These are phyloP conservation scores for Leptoteleia sp. DNA, from an alignment of 1,140 invertebrate species.

Conservation along the genomic window DNA sequence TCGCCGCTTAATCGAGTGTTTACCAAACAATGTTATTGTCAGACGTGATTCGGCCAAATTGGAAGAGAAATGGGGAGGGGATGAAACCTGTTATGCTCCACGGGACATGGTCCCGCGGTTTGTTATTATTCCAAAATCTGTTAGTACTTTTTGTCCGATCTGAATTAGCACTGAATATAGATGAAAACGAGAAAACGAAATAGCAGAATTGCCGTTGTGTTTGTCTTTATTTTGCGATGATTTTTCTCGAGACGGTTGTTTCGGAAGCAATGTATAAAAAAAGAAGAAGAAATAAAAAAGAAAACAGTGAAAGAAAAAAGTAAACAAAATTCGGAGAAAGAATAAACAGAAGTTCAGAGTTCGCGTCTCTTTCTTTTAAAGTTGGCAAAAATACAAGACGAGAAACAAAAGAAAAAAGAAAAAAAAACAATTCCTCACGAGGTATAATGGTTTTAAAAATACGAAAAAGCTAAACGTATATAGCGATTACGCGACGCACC, in stretches of 20 bases:
- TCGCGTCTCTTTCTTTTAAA: slow-evolving; percentile 71
- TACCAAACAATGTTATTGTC: no score
- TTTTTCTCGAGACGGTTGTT: slow-evolving; percentile 46
- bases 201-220: slow-evolving; percentile 74
- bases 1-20: no score
- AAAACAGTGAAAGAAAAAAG: no score
- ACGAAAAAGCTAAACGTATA: slow-evolving; percentile 49
- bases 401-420: slow-evolving; percentile 3
- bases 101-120: no score
- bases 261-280: slow-evolving; percentile 35
- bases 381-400: slow-evolving; percentile 47
- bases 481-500: slow-evolving; percentile 62
- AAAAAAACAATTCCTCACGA: slow-evolving; percentile 73
- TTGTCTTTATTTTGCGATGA: slow-evolving; percentile 65
- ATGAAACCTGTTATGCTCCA: slow-evolving; percentile 60
- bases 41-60: no score
- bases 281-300: background rate
- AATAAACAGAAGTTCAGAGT: slow-evolving; percentile 31
- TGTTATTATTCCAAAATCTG: slow-evolving; percentile 70
- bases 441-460: slow-evolving; percentile 50
- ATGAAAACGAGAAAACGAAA: slow-evolving; percentile 58
- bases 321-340: background rate
- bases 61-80: background rate
- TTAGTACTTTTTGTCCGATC: slow-evolving; percentile 77
- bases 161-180: slow-evolving; percentile 76